These are phyloP conservation scores for Asobara japonica DNA, from an alignment of 1,140 invertebrate genomes.

Conservation along the genomic window DNA sequence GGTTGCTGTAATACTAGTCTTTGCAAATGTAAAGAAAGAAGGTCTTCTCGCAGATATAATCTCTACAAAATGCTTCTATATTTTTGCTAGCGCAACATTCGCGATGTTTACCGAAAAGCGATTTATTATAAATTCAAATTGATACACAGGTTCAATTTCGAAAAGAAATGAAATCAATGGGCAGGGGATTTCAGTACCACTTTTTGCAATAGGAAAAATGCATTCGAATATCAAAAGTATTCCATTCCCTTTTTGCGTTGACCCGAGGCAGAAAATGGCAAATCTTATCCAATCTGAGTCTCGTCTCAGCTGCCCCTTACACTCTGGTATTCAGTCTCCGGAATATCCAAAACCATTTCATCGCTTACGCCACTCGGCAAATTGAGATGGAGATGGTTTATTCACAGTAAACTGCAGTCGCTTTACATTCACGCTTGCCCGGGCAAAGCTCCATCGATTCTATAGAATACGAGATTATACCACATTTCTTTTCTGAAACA, in stretches of 20 bases:
- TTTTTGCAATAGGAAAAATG: background rate
- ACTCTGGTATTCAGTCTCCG: conserved; percentile 18
- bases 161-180: too few relatives aligned
- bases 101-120: too few relatives aligned
- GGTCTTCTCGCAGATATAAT: too few relatives aligned
- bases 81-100: too few relatives aligned
- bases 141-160: too few relatives aligned
- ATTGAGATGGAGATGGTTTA: conserved; percentile 35
- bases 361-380: conserved; percentile 25
- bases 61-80: too few relatives aligned
- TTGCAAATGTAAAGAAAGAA: too few relatives aligned
- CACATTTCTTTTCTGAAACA: background rate
- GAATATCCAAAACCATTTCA: conserved; percentile 20
- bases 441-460: conserved; percentile 14
- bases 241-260: conserved; percentile 43
- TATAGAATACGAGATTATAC: background rate
- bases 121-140: too few relatives aligned
- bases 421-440: conserved; percentile 22
- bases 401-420: conserved; percentile 24
- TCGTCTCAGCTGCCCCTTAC: background rate
- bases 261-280: conserved; percentile 55
- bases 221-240: conserved; percentile 30
- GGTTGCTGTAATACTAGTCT: too few relatives aligned
- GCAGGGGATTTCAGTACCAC: background rate
- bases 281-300: conserved; percentile 35